Conservation (phyloP, 1,140 invertebrate species). For the Aphelinus atriplicis region DNA sequence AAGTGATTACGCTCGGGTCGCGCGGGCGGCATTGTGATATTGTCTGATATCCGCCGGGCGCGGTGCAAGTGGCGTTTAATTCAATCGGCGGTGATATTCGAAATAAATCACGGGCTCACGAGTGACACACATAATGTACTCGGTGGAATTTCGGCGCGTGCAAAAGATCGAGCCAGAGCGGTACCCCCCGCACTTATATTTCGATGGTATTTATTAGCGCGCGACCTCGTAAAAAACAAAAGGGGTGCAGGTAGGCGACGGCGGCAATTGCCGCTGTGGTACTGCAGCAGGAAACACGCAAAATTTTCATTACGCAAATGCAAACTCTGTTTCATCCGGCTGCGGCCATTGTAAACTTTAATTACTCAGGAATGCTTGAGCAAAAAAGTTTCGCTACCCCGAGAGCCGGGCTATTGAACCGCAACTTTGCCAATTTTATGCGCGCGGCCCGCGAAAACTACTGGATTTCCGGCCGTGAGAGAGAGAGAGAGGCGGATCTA, state of each 20-base stretch:
- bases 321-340: constrained; percentile 10
- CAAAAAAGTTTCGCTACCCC: not conserved
- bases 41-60: not conserved
- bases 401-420: not conserved
- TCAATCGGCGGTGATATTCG: constrained; percentile 10
- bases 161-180: not conserved
- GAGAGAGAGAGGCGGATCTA: too few relatives aligned
- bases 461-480: too few relatives aligned
- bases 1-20: constrained; percentile 13
- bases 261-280: not conserved
- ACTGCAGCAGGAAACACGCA: not conserved
- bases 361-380: constrained; percentile 21
- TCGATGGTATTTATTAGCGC: not conserved
- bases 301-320: constrained; percentile 32
- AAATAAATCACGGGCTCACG: not conserved
- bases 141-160: not conserved
- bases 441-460: too few relatives aligned
- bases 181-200: not conserved
- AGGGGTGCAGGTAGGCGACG: not conserved
- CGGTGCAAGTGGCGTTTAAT: constrained; percentile 16
- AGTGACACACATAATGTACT: not conserved
- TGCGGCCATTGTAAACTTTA: constrained; percentile 19
- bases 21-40: not conserved
- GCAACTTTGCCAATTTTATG: constrained; percentile 19
- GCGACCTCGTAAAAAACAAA: not conserved